Base-by-base conservation (phyloP, 1,140 invertebrate species). In the Drosophila aff. region DNA sequence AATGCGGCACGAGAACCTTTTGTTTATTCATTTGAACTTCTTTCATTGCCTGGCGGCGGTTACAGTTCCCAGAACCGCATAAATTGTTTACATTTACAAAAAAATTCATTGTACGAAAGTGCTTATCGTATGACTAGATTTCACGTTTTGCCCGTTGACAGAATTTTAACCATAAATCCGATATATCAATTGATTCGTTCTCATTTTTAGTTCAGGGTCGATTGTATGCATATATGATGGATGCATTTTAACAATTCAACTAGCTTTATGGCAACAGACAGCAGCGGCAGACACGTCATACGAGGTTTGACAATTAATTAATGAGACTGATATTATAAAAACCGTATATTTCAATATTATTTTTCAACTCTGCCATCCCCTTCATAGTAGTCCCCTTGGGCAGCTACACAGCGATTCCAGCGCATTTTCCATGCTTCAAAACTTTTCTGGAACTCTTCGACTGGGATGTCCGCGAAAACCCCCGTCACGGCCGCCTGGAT, bases 171-270 rank as follows among this genome's bases (percentile, higher is more conserved):
- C 11, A 72, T 72, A 60, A 72, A 44, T 68, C 26, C 33, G 18
- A 57, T 57, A 58, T 57, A 49, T 15, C 33, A 61, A 65, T 65
- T 65, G 36, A 36, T 33, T 47, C n/a, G 43, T 43, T 60, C 15
- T 31, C 46, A 61, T 52, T 61, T 61, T 57, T 52, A 41, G 71
- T 74, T 74, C 71, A 74, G 18, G 71, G 71, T 44, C 71, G 71
- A 31, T 23, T 61, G 13, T 61, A 38, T 31, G 31, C 59, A 68
- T 36, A 52, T 33, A 52, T 52, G 36, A 60, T 72, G 55, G 44
- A 47, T 72, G 68, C 10, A 69, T 69, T 40, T 65, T 18, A 58
- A 71, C 26, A 31, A 57, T 47, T 69, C 49, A 31, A 38, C 33
- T 16, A 33, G 28, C 36, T 71, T 38, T 44, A 13, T 71, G 49